Evolutionary conservation across 2,113 vertebrate species (phyloP), one percentile per base, ranked within the genome.

Genomic region (Vimba vimba): DNA sequence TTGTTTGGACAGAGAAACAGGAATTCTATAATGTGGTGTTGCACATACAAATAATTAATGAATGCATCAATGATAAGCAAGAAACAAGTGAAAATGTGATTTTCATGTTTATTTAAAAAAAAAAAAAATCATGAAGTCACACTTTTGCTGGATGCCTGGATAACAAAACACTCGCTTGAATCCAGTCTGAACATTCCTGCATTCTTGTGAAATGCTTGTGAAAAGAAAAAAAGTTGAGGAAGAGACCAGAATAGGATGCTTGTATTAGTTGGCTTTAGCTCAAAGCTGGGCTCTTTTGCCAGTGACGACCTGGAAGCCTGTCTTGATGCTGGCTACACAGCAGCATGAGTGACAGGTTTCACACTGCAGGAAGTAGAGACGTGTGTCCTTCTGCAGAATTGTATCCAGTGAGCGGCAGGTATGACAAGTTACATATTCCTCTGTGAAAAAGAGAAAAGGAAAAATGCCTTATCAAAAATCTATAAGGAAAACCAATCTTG

Each of bases 241-340:
- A 77, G 43, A 36, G 47, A 36, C 79, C 75, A 79, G 86, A 66
- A 86, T 62, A 83, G 79, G 81, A 50, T 82, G 85, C 74, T 43
- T 84, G n/a, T 86, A 86, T 94, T 96, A 99, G 96, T 99, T 98
- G 94, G 98, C 98, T 95, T 99, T 99, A 96, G 98, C 98, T 93
- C 98, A 97, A 93, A 99, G 97, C 95, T 99, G 98, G 36, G 98
- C 98, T 93, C 98, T 97, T 96, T 99, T 99, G 96, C 98, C 97
- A 0, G 98, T 99, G 96, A 99, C 98, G 83, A 98, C 98, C 96
- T 99, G 98, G 96, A 99, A 99, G 84, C 98, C 98, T 25, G 98
- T 99, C 95, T 99, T 99, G 96, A 99, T 99, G 96, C 98, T 99
- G 94, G 98, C 98, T 77, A 99, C 98, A 15, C 97, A 99, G 92